phyloP scores from a whole-genome alignment of 2,888 invertebrate species.

The Agapostemon virescens region DNA sequence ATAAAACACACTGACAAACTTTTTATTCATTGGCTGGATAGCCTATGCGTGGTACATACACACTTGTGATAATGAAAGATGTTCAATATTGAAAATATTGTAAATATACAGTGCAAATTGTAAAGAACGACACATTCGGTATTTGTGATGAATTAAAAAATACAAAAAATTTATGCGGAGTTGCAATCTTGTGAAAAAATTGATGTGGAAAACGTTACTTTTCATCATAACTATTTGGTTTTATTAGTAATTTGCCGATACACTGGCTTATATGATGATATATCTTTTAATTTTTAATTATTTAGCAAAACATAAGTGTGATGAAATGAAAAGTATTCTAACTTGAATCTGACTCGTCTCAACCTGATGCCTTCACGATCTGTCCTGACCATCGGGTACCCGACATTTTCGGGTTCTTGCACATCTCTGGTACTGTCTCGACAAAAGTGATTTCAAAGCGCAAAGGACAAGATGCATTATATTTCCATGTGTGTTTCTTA shows the following conservation, averaged over 20 bases:
- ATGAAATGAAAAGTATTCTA: too few relatives aligned
- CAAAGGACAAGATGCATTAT: not conserved
- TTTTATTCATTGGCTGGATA: constrained; percentile 24
- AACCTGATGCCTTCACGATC: too few relatives aligned
- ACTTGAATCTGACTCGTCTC: too few relatives aligned
- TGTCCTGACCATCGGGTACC: too few relatives aligned
- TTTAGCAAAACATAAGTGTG: not conserved
- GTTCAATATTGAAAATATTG: constrained; percentile 18
- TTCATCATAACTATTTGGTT: not conserved
- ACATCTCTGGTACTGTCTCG: too few relatives aligned
- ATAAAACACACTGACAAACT: constrained; percentile 4
- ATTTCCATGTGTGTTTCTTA: not conserved
- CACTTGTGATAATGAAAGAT: constrained; percentile 19
- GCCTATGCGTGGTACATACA: constrained; percentile 26
- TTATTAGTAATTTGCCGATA: not conserved
- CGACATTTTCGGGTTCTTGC: not conserved
- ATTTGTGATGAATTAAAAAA: not conserved
- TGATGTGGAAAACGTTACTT: not conserved
- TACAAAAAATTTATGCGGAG: too few relatives aligned
- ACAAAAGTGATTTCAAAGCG: too few relatives aligned
- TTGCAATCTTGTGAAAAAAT: not conserved
- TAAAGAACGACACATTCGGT: not conserved
- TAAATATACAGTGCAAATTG: constrained; percentile 23
- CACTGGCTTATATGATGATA: not conserved
- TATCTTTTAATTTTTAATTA: not conserved